Evolutionary conservation across 2,888 invertebrate species (phyloP).

Genomic region (Calameuta pallipes): DNA sequence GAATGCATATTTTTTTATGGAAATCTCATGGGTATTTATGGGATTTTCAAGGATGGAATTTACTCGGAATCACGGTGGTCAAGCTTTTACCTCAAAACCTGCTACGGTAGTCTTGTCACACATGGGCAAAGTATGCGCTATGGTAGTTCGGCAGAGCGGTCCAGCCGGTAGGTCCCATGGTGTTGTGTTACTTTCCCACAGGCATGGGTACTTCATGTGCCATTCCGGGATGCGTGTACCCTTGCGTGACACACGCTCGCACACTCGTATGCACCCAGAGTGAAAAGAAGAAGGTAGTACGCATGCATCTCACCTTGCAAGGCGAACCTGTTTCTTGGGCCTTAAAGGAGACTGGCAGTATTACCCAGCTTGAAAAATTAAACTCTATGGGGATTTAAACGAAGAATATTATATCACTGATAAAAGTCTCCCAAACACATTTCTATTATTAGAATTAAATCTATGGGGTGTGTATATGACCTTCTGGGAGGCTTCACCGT

Average conservation of each 20-base stretch:
- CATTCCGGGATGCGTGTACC: conserved; percentile 25
- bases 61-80: conserved; percentile 48
- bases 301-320: conserved; percentile 59
- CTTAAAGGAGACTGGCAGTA: conserved; percentile 40
- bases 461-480: neutral
- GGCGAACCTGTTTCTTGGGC: conserved; percentile 53
- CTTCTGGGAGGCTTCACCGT: neutral
- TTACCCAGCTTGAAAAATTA: conserved; percentile 27
- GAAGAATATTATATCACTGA: neutral
- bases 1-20: neutral
- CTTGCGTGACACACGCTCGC: neutral
- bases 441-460: neutral
- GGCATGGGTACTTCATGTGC: conserved; percentile 38
- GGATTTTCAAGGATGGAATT: neutral
- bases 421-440: neutral
- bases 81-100: conserved; percentile 32
- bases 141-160: conserved; percentile 59
- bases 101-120: neutral
- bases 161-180: conserved; percentile 52
- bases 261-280: neutral
- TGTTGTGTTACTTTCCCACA: conserved; percentile 62
- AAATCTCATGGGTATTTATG: neutral
- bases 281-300: conserved; percentile 29
- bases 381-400: neutral
- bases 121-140: conserved; percentile 24